A percentile compares a stretch with the other conserved stretches of the same genome.
Evolutionary conservation across 2,797 vertebrate species (phyloP).

Genomic region (Lagodon rhomboides): DNA sequence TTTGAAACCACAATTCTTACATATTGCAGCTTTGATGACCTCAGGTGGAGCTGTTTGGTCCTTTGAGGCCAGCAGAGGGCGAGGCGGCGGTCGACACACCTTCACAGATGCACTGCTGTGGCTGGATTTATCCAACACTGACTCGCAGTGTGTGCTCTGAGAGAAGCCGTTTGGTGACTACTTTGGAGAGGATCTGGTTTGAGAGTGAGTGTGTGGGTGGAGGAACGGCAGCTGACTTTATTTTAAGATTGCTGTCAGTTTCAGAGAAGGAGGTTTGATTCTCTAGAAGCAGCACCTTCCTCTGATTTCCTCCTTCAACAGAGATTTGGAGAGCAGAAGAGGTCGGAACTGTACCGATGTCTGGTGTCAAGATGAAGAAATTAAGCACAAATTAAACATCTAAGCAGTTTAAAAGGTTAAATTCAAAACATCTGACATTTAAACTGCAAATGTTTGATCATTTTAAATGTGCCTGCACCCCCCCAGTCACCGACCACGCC

Average conservation of each 20-base stretch:
- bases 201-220: not conserved
- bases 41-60: too few relatives aligned
- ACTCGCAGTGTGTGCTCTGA: not conserved
- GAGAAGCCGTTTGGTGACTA: constrained; percentile 7
- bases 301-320: not conserved
- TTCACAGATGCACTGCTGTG: not conserved
- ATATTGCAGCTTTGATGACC: too few relatives aligned
- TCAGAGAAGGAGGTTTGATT: too few relatives aligned
- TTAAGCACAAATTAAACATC: not conserved
- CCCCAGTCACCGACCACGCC: not conserved
- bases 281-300: not conserved
- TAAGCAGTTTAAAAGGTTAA: not conserved
- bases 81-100: too few relatives aligned
- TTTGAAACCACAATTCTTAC: too few relatives aligned
- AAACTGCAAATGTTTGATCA: not conserved
- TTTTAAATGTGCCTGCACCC: not conserved
- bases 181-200: constrained; percentile 2
- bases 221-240: not conserved
- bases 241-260: not conserved
- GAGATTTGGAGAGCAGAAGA: too few relatives aligned
- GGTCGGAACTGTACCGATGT: too few relatives aligned
- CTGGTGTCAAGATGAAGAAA: not conserved
- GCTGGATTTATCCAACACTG: not conserved
- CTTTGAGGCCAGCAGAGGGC: too few relatives aligned
- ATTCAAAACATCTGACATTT: not conserved